Evolutionary conservation across 2,888 invertebrate genomes (phyloP).

Genomic region (Drosophila acutilabella): DNA sequence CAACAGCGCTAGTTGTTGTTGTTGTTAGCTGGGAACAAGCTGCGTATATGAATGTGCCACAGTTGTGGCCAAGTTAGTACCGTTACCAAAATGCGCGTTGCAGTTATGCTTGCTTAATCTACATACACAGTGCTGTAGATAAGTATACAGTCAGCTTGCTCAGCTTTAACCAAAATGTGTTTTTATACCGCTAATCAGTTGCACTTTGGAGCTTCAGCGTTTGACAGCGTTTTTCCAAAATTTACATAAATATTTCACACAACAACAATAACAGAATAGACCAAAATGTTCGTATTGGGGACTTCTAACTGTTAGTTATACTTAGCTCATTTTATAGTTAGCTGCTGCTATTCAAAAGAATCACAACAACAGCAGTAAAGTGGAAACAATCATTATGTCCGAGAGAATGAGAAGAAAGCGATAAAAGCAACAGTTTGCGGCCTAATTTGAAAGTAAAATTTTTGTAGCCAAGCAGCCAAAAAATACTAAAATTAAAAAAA

Average conservation of each 20-base stretch:
- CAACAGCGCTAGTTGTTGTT: slow-evolving; percentile 29
- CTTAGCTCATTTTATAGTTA: slow-evolving; percentile 44
- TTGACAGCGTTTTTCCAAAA: slow-evolving; percentile 59
- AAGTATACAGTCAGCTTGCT: slow-evolving; percentile 10
- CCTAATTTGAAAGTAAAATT: slow-evolving; percentile 81
- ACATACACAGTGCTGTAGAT: slow-evolving; percentile 34
- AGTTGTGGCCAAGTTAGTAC: slow-evolving; percentile 51
- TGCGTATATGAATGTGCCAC: slow-evolving; percentile 39
- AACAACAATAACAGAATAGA: slow-evolving; percentile 37
- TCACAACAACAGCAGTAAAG: slow-evolving; percentile 46
- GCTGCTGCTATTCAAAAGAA: slow-evolving; percentile 64
- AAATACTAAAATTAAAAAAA: not conserved
- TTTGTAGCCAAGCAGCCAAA: slow-evolving; percentile 28
- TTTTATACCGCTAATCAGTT: slow-evolving; percentile 79
- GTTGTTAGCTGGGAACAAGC: slow-evolving; percentile 55
- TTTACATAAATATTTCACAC: slow-evolving; percentile 80
- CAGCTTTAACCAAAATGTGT: slow-evolving; percentile 29
- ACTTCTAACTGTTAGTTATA: slow-evolving; percentile 73
- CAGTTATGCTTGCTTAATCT: slow-evolving; percentile 62
- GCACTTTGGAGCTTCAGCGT: slow-evolving; percentile 66
- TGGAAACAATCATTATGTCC: slow-evolving; percentile 66
- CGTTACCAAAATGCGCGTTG: slow-evolving; percentile 63
- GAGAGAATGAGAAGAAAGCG: slow-evolving; percentile 75
- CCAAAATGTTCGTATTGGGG: slow-evolving; percentile 59
- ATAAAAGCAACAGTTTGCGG: slow-evolving; percentile 78